Percentiles rank a stretch among this genome's conserved stretches.
Evolutionary conservation across 2,113 vertebrate species (phyloP).

Genomic region (Polypterus senegalus): DNA sequence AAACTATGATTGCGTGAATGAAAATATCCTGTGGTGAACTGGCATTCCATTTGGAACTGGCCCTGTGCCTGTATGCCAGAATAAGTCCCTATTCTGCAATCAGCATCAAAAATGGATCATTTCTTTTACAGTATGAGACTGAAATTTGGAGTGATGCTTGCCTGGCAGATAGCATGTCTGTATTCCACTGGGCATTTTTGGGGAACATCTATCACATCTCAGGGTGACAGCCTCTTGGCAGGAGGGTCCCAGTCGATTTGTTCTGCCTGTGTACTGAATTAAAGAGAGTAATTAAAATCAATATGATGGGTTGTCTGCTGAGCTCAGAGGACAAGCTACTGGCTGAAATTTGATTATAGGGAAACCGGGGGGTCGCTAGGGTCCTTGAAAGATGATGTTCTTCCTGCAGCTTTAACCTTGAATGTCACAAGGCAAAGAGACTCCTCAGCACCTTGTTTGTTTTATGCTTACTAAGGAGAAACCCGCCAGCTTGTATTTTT

Average conservation of each 20-base stretch:
- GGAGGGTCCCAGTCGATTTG: conserved; percentile 1
- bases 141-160: background rate
- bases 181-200: background rate
- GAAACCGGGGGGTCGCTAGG: background rate
- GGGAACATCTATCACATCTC: background rate
- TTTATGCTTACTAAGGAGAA: no score
- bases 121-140: no score
- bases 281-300: conserved; percentile 6
- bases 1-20: no score
- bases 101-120: no score
- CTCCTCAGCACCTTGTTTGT: no score
- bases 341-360: conserved; percentile 3
- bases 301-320: background rate
- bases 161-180: background rate
- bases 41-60: no score
- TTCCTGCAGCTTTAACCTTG: conserved; percentile 2
- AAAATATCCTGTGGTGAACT: no score
- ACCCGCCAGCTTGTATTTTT: no score
- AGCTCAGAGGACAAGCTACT: background rate
- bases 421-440: background rate
- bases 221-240: background rate
- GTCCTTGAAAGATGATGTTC: background rate
- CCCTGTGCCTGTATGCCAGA: no score
- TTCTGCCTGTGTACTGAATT: conserved; percentile 6
- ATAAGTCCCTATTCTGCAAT: no score